These are phyloP conservation scores for Pollachius pollachius DNA, from an alignment of 2,113 vertebrate species.

Conservation along the genomic window DNA sequence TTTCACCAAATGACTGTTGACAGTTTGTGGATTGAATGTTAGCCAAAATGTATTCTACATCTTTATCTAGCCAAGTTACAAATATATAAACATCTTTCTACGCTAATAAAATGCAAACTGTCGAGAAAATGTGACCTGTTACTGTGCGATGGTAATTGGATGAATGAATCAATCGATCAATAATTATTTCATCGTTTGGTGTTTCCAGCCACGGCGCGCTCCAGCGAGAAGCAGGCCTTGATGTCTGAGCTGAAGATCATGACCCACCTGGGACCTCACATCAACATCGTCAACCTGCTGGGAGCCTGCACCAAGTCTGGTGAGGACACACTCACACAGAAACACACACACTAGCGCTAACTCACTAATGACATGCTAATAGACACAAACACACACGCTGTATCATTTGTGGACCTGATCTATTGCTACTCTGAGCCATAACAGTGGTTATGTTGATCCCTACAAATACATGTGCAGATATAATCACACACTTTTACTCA, in stretches of 20 bases:
- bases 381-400: constrained; percentile 1
- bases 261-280: constrained; percentile 95
- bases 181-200: background rate
- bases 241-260: constrained; percentile 99
- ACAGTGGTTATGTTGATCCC: background rate
- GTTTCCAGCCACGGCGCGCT: constrained; percentile 88
- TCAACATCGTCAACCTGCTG: constrained; percentile 96
- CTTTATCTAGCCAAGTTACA: too few relatives aligned
- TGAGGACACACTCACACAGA: constrained; percentile 45
- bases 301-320: constrained; percentile 98
- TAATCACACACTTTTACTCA: constrained; percentile 2
- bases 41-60: too few relatives aligned
- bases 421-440: background rate
- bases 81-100: too few relatives aligned
- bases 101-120: too few relatives aligned
- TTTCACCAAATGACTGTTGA: too few relatives aligned
- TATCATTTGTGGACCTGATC: background rate
- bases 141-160: too few relatives aligned
- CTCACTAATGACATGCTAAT: background rate
- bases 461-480: background rate
- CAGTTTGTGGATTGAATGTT: too few relatives aligned
- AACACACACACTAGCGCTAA: background rate
- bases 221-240: constrained; percentile 97
- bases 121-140: too few relatives aligned
- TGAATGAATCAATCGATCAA: too few relatives aligned